These are phyloP conservation scores for Drosophila subpulchrella DNA, from an alignment of 1,140 invertebrate genomes.

Conservation along the genomic window DNA sequence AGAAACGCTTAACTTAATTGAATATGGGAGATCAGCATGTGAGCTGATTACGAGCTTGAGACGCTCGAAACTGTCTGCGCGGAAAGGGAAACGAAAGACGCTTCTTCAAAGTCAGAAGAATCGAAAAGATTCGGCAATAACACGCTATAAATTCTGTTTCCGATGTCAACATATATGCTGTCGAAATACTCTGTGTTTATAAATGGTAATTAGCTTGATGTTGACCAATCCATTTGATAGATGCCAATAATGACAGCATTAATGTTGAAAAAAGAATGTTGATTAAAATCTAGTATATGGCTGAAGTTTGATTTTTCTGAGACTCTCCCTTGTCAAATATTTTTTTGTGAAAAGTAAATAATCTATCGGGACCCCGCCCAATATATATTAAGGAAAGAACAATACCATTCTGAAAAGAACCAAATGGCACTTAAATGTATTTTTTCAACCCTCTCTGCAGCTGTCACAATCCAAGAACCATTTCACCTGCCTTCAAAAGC, in stretches of 20 bases:
- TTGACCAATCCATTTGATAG: too few species aligned
- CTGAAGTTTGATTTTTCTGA: neutral
- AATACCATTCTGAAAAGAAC: too few species aligned
- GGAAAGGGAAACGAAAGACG: constrained; percentile 8
- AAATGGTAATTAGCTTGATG: too few species aligned
- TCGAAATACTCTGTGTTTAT: too few species aligned
- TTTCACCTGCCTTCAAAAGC: constrained; percentile 40
- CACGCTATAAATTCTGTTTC: neutral
- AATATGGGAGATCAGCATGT: constrained; percentile 38
- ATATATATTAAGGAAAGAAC: too few species aligned
- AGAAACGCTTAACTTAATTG: constrained; percentile 73
- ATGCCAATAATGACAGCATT: too few species aligned
- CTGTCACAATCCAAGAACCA: neutral
- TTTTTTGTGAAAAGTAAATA: too few species aligned
- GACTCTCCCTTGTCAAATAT: neutral
- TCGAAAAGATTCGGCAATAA: neutral
- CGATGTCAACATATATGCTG: too few species aligned
- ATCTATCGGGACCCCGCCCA: too few species aligned
- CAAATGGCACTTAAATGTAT: too few species aligned
- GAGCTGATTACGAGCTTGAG: constrained; percentile 19
- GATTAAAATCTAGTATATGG: neutral
- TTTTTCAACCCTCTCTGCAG: neutral
- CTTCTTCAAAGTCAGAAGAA: neutral
- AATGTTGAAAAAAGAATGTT: too few species aligned
- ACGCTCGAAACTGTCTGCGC: neutral